These are phyloP conservation scores for Trypoxylus dichotomus DNA, from an alignment of 1,140 invertebrate species.

Conservation along the genomic window DNA sequence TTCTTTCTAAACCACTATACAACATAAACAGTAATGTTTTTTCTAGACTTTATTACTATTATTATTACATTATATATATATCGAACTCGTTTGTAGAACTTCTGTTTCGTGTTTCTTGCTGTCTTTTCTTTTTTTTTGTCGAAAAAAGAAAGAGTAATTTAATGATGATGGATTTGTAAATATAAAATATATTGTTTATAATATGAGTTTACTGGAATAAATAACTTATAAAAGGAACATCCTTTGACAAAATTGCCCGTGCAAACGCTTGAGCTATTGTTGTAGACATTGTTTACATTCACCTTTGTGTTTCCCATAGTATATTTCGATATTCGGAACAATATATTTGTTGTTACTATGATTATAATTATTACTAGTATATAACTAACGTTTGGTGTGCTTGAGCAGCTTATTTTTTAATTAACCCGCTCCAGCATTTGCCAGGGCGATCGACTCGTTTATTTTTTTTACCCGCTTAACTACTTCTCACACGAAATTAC, in stretches of 20 bases:
- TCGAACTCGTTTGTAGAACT: constrained; percentile 15
- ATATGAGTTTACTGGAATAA: constrained; percentile 30
- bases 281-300: neutral
- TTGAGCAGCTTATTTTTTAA: constrained; percentile 27
- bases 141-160: constrained; percentile 6
- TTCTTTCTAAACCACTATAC: neutral
- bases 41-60: constrained; percentile 25
- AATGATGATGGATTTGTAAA: constrained; percentile 27
- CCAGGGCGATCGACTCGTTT: constrained; percentile 50
- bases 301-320: neutral
- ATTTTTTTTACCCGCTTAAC: constrained; percentile 42
- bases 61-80: constrained; percentile 18
- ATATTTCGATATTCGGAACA: neutral
- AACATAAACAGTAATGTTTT: neutral
- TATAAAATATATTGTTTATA: constrained; percentile 26
- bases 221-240: constrained; percentile 7
- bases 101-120: neutral
- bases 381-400: constrained; percentile 31
- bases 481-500: constrained; percentile 22
- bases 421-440: constrained; percentile 52
- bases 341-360: neutral
- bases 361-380: neutral
- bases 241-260: constrained; percentile 37
- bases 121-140: constrained; percentile 2
- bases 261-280: constrained; percentile 46